Conservation (phyloP, 1,140 invertebrate genomes). For the Mylabris phalerata region DNA sequence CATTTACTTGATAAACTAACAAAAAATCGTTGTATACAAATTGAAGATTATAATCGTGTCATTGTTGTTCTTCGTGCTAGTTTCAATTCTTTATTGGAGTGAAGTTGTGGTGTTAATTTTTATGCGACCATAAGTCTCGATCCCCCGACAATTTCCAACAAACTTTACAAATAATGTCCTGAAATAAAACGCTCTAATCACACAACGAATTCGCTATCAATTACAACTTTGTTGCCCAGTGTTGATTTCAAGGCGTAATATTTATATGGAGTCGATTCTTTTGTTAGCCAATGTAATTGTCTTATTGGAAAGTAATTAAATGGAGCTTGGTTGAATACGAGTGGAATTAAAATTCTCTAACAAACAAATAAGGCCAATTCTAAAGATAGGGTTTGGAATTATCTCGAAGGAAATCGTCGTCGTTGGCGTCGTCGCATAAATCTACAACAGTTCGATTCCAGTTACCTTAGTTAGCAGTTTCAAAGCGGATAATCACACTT, state of each 20-base stretch:
- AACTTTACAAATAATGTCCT: slow-evolving; percentile 11
- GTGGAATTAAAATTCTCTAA: background rate
- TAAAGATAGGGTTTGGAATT: background rate
- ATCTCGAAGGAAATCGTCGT: background rate
- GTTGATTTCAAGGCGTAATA: too few relatives aligned
- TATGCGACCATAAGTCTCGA: slow-evolving; percentile 10
- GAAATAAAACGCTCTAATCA: slow-evolving; percentile 4
- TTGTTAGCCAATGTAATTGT: too few relatives aligned
- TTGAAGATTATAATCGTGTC: slow-evolving; percentile 4
- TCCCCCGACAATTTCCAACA: background rate
- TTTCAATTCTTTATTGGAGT: too few relatives aligned
- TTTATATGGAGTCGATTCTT: too few relatives aligned
- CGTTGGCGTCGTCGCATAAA: slow-evolving; percentile 26
- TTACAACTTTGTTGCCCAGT: slow-evolving; percentile 8
- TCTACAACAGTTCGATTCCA: slow-evolving; percentile 28
- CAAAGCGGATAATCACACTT: slow-evolving; percentile 35
- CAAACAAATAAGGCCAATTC: background rate
- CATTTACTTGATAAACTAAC: too few relatives aligned
- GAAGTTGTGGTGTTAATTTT: slow-evolving; percentile 6
- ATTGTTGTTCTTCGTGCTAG: too few relatives aligned
- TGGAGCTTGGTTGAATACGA: background rate
- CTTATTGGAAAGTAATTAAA: background rate
- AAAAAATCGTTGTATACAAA: too few relatives aligned
- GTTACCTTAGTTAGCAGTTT: slow-evolving; percentile 36
- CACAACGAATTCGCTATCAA: slow-evolving; percentile 8